Evolutionary conservation across 2,797 vertebrate species (phyloP), one percentile per base, ranked within the genome.

Genomic region (Syndactyla subalaris): DNA sequence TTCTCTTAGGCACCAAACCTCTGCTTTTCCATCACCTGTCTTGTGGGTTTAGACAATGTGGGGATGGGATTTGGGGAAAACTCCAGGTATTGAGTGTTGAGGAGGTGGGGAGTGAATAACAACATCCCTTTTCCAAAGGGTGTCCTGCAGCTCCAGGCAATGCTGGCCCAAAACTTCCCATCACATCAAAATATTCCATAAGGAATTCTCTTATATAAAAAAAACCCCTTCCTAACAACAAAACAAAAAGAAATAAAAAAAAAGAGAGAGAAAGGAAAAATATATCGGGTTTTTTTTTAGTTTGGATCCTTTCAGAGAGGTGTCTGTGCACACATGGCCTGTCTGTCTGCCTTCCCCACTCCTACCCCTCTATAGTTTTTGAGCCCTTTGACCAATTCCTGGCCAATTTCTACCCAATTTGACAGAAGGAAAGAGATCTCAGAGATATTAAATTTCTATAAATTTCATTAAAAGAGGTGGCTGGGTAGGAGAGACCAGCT

Each of bases 381-480:
- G 83, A 93, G 93, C 94, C 95, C 96, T 94, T 93, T 88, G 94
- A 94, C 95, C 96, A 96, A 84, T 94, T 95, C 89, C 91, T 88
- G 77, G 70, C 86, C 95, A 92, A 91, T 93, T 93, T 92, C 94
- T 93, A 76, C 80, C 80, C 93, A 79, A 84, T 96, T 84, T 85
- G 80, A 86, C 88, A 94, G 94, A 75, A 88, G 85, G 89, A 83
- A 91, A 93, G 92, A 94, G 85, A 88, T 95, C 92, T 96, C 82
- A 7, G 67, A 88, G 93, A 95, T 95, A 97, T 95, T 96, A 97
- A 90, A 95, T 97, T 96, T 73, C 96, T 97, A 68, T 90, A 95
- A 96, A 95, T 95, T 88, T 93, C 95, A 97, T 97, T 97, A 96
- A 95, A 96, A 96, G 90, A 75, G 71, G 94, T 95, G 73, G 58